Conservation (phyloP, 1,140 invertebrate species). For the Drosophila micromelanica region DNA sequence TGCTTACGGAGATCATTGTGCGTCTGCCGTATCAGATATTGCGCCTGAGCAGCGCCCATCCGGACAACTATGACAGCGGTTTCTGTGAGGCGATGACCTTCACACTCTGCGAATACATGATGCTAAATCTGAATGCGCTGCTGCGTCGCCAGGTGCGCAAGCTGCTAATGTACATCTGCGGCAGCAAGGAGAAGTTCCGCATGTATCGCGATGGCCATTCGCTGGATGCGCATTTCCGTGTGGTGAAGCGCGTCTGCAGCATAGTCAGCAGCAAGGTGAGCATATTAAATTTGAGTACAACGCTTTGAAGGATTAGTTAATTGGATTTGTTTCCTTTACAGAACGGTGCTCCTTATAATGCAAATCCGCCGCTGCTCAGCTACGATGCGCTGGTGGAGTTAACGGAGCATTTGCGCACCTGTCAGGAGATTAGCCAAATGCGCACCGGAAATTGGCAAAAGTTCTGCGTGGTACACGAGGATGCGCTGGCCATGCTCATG, state of each 20-base stretch:
- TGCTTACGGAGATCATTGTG: conserved; percentile 97
- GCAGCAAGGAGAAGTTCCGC: conserved; percentile 97
- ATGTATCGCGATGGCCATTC: conserved; percentile 97
- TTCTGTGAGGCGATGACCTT: conserved; percentile 95
- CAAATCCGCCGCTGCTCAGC: conserved; percentile 86
- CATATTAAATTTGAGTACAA: too few species aligned
- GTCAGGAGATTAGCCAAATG: conserved; percentile 95
- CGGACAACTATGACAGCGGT: conserved; percentile 87
- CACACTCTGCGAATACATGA: conserved; percentile 97
- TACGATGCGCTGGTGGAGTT: conserved; percentile 96
- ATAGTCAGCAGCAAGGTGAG: conserved; percentile 84
- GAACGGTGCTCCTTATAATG: conserved; percentile 82
- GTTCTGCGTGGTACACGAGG: conserved; percentile 92
- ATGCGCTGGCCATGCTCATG: conserved; percentile 92
- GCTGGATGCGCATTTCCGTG: conserved; percentile 91
- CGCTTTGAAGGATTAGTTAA: neutral
- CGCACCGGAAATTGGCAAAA: conserved; percentile 98
- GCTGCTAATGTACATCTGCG: conserved; percentile 96
- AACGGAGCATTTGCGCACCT: conserved; percentile 97
- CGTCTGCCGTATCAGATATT: conserved; percentile 97
- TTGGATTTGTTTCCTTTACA: conserved; percentile 12
- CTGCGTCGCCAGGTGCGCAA: conserved; percentile 93
- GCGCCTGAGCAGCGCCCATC: conserved; percentile 87
- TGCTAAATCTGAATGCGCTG: conserved; percentile 93
- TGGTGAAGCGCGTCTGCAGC: conserved; percentile 85